Percentiles rank a stretch among this genome's conserved stretches.
Conservation (phyloP, 2,888 invertebrate species). For the Boloria selene region DNA sequence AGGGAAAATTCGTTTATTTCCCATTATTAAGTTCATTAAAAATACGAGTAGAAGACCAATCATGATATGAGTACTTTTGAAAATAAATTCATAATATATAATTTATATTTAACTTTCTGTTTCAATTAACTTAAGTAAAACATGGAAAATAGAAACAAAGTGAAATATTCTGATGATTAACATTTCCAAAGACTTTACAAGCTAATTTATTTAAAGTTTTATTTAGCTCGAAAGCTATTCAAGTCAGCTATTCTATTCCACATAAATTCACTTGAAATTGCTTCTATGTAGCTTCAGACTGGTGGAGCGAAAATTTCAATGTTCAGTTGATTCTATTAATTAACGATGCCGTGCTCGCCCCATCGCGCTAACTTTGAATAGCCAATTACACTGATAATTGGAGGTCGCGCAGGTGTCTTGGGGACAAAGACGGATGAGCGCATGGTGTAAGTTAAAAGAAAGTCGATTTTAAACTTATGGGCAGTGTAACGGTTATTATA, state of each 20-base stretch:
- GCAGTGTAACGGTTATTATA: background rate
- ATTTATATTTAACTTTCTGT: too few species aligned
- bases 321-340: constrained; percentile 78
- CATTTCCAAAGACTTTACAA: constrained; percentile 10
- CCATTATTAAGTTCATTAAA: too few species aligned
- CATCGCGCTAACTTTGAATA: constrained; percentile 74
- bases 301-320: constrained; percentile 75
- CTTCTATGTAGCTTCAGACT: constrained; percentile 51
- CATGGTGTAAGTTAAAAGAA: constrained; percentile 40
- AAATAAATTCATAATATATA: too few species aligned
- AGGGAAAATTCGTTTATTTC: constrained; percentile 11
- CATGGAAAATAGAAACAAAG: too few species aligned
- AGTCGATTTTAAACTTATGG: background rate
- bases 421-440: constrained; percentile 56
- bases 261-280: constrained; percentile 55
- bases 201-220: constrained; percentile 26
- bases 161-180: background rate
- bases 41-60: too few species aligned
- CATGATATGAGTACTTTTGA: too few species aligned
- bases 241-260: constrained; percentile 50
- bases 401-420: constrained; percentile 75
- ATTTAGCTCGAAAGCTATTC: constrained; percentile 33
- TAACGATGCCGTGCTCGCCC: constrained; percentile 70
- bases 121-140: background rate
- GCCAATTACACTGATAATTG: constrained; percentile 81